Evolutionary conservation across 2,113 vertebrate genomes (phyloP), one percentile per base, ranked within the genome.

Genomic region (Epinephelus fuscoguttatus): DNA sequence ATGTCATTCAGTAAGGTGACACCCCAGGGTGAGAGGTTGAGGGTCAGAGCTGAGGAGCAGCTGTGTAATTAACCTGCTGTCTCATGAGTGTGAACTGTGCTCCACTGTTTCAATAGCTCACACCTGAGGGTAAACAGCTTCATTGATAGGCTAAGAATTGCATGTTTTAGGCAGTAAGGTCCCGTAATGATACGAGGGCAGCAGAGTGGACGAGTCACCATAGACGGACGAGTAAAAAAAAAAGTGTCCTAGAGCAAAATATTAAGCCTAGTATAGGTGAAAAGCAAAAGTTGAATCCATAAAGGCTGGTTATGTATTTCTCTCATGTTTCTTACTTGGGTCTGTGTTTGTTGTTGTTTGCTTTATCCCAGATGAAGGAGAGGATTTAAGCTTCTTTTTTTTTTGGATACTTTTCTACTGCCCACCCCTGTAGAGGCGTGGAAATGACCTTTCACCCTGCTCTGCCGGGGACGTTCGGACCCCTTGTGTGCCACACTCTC

Each of bases 61-160:
- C 82, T 78, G 82, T 27, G 82, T 49, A 67, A 85, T 79, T 81
- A 67, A 88, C 73, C 52, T 73, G 66, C 42, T 13, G 69, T 78
- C 69, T 59, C 60, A 11, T 17, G 13, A 57, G 50, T 81, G 60
- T 0, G 25, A 60, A 69, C 49, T 62, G 45, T 57, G 61, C 66
- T 40, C 23, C 8, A 3, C 6, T 27, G 56, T 70, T 81, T 56
- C 45, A 61, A 1, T n/a, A 30, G 60, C 30, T 71, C 6, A 45
- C 42, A 64, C 61, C 42, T 70, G 15, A 70, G 75, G 62, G 56
- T 13, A 33, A 75, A 70, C 10, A 0, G 45, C 25, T 37, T 67
- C 1, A 52, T 55, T 33, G 71, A 68, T 11, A 27, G 47, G 9
- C 12, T 3, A 25, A 17, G 59, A 70, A 6, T 25, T 2, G 47